Evolutionary conservation across 2,888 invertebrate genomes (phyloP), one percentile per base, ranked within the genome.

Genomic region (Sarcophaga caerulescens): DNA sequence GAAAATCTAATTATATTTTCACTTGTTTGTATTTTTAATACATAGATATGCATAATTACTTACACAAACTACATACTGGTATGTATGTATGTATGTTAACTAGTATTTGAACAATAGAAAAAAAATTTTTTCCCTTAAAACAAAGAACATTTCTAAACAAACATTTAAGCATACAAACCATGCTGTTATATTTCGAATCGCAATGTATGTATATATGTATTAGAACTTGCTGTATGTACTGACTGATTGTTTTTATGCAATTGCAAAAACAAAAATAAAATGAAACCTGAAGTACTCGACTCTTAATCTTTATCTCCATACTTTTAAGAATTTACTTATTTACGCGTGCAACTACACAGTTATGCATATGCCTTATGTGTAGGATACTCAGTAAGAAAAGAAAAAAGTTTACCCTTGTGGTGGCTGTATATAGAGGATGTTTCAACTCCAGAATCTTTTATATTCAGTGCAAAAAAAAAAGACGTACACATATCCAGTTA

Each of bases 201-300:
- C 91, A 91, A 90, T 91, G 91, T 91, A 91, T 91, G 90, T 90
- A 90, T 91, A 91, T 91, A 91, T 91, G 90, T 90, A 90, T 90
- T 90, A 90, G 89, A 89, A 90, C 90, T 90, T 86, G 90, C 91
- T 89, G 89, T 90, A 90, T 91, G 90, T 90, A 83, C 80, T 90
- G 90, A 90, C 91, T 91, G 91, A 91, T 91, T 14, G 12, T 52
- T 52, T 52, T 52, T 91, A 91, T 90, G 91, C 91, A 91, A 91
- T 91, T 89, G 90, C 89, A 88, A 87, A 80, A 71, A 80, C 57
- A 63, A 80, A 80, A 85, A 83, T 79, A 35, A 35, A 35, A 35
- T 6, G 0, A 52, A 52, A 47, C 4, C 14, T 47, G 14, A 4
- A 19, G n/a, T n/a, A 45, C 10, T 19, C 19, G 45, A 11, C 19